Base-by-base conservation (phyloP, 2,888 invertebrate genomes). In the Oscheius sp. region DNA sequence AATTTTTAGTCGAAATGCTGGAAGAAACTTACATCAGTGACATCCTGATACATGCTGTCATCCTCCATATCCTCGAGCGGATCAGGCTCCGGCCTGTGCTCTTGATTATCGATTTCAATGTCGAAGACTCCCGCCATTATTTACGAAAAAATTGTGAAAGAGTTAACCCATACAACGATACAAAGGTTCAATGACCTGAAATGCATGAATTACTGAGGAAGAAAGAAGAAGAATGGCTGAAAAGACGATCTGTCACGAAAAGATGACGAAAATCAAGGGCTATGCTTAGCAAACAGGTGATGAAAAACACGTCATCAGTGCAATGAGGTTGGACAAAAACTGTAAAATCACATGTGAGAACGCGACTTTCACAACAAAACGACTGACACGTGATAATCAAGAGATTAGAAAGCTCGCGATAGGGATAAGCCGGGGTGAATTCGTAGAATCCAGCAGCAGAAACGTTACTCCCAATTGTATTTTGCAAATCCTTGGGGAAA, bases 1-100 rank as follows among this genome's bases (percentile, higher is more conserved):
- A 33, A 32, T 62, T 7, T 32, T 35, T 32, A 59, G 37, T 70
- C 35, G 29, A 50, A 70, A 70, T 21, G 21, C 29, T 55, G 11
- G 3, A 5, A 29, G 11, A 62, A 50, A 53, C 91, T 92, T 92
- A 95, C 95, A 92, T 94, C 94, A 83, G 93, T 92, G 89, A 94
- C 94, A 90, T 95, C 94, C 90, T 93, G 93, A 92, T 96, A 96
- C 90, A 96, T 95, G 86, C 94, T 94, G 65, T 86, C 85, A 72
- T 91, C 92, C 88, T 94, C 94, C 89, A 94, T 93, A 9, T 85
- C 82, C 62, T 89, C 89, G 32, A 75, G 73, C 33, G 76, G 50
- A 35, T 75, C 73, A 1, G 74, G 75, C 57, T 80, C 76, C 33
- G 70, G 70, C 13, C 50, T 57, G 37, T 63, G 51, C 21, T 83